Base-by-base conservation (phyloP, 2,888 invertebrate genomes). In the Colletes collaris region DNA sequence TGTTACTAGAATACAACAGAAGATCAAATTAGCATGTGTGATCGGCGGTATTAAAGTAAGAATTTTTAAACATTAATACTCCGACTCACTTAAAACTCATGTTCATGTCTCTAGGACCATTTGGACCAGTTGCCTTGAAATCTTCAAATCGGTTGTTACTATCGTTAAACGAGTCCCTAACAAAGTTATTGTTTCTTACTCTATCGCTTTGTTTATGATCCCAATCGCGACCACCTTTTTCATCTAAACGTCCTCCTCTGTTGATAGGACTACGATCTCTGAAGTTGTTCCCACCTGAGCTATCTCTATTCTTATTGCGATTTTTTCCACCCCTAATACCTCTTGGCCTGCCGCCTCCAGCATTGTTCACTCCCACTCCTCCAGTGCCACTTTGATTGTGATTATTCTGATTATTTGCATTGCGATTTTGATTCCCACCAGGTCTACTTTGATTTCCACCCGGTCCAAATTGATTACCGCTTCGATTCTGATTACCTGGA, bases 221-320 rank as follows among this genome's bases (percentile, higher is more conserved):
- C 90, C 92, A 91, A 56, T 88, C 90, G 37, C 89, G 78, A 46
- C 82, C 87, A 44, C 40, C 49, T 68, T 85, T 88, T 40, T 86
- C 90, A 27, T 91, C 89, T 53, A 86, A 62, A 16, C 90, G 86
- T 44, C 85, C 79, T 6, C 86, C 82, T 27, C 92, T 90, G 44
- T 85, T 87, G 50, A 93, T 76, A 11, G 92, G 93, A 77, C 93
- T 93, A 50, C 93, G 89, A 82, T 93, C 93, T 67, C 93, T 82
- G 56, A 92, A 93, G 68, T 85, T 92, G 76, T 87, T 89, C 11
- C 87, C 88, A 4, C 65, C 78, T 0, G 79, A 59, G 37, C 74
- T 85, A 52, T 90, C 90, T 55, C 87, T 84, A 64, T 90, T 90
- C 80, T 90, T 92, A 70, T 90, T 90, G 77, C 90, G 84, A 79